Evolutionary conservation across 2,113 vertebrate species (phyloP), one percentile per base, ranked within the genome.

Genomic region (Accipiter virgatus): DNA sequence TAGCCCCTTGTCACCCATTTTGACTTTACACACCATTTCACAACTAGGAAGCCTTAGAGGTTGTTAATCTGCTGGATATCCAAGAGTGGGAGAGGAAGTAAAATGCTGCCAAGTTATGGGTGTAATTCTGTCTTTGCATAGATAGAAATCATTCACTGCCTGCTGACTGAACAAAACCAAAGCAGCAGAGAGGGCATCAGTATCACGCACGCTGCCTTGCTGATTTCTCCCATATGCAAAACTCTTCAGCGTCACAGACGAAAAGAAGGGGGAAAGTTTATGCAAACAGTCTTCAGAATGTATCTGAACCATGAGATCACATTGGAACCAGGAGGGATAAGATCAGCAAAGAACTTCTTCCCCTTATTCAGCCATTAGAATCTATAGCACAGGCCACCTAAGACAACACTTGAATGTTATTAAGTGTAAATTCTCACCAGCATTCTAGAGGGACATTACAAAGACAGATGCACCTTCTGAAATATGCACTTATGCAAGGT

Each of bases 21-120:
- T 91, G 62, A 93, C 93, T 93, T 96, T 93, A 65, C 45, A 90
- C 92, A 94, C 47, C 62, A 88, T 96, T 95, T 95, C 96, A 94
- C 92, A 96, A 96, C 36, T 10, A 58, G 87, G 70, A 90, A 90
- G 87, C 73, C 87, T 80, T 77, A 42, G 43, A 95, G 85, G 62
- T 72, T 2, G 6, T 82, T 92, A 91, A 93, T 94, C 81, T 87
- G 61, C 52, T 89, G 93, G 77, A 95, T 67, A 81, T 32, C 73
- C 93, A 85, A 68, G 74, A 96, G 74, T 17, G 73, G 73, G 89
- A 95, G 74, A 96, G 95, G 94, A 97, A 96, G 79, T 4, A 47
- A 82, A 91, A 36, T 0, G 13, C 58, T 96, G 96, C 93, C 96
- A 96, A 93, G 93, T 71, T 72, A 25, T 61, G 81, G 87, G 43